These are phyloP conservation scores for Nephrotoma flavescens DNA, from an alignment of 2,888 invertebrate genomes.

Conservation along the genomic window DNA sequence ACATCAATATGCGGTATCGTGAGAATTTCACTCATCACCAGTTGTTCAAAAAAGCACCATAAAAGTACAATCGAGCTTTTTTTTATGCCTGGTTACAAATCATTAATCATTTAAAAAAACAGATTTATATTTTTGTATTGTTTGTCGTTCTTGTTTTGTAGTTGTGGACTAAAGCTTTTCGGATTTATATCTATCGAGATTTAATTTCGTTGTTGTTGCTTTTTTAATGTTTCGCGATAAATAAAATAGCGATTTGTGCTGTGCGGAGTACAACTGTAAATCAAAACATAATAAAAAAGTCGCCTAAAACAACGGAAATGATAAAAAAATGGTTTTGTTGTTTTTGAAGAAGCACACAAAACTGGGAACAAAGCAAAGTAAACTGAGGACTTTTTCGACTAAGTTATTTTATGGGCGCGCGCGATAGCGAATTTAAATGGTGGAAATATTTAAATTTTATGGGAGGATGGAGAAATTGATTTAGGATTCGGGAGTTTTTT, in stretches of 20 bases:
- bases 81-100: background rate
- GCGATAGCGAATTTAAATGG: background rate
- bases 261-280: background rate
- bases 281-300: background rate
- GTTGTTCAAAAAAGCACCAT: background rate
- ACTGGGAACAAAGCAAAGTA: background rate
- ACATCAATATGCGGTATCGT: background rate
- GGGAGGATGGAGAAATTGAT: background rate
- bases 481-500: background rate
- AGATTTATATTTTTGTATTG: background rate
- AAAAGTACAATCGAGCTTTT: background rate
- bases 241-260: background rate
- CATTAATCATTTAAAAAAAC: background rate
- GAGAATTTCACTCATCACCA: background rate
- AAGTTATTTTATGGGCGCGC: background rate
- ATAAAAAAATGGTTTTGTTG: background rate
- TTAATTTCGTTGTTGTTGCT: background rate
- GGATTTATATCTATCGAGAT: background rate
- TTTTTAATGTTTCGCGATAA: background rate
- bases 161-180: background rate
- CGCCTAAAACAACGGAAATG: background rate
- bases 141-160: background rate
- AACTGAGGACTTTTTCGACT: background rate
- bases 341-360: background rate
- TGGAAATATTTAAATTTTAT: background rate